Conservation (phyloP, 2,113 vertebrate species). For the Nerophis lumbriciformis region DNA sequence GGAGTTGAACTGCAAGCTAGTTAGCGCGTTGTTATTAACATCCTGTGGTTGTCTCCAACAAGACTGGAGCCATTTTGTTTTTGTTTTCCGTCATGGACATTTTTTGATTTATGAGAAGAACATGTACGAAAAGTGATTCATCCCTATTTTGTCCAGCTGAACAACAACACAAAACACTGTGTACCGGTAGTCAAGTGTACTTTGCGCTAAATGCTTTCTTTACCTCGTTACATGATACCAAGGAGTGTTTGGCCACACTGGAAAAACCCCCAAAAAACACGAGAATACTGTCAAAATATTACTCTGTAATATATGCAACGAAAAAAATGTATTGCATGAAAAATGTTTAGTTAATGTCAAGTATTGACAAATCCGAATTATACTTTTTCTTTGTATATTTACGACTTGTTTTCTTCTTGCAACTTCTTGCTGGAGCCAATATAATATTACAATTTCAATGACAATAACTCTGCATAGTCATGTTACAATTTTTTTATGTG, state of each 20-base stretch:
- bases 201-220: constrained; percentile 14
- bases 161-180: constrained; percentile 21
- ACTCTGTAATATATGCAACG: background rate
- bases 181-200: constrained; percentile 27
- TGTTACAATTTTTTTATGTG: too few species aligned
- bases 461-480: too few species aligned
- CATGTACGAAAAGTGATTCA: background rate
- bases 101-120: background rate
- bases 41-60: background rate
- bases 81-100: background rate
- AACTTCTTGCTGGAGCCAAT: too few species aligned
- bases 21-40: background rate
- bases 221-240: constrained; percentile 23
- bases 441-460: too few species aligned
- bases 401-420: too few species aligned
- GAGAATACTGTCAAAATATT: background rate
- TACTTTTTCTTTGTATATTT: too few species aligned
- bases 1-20: too few species aligned
- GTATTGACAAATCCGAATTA: too few species aligned
- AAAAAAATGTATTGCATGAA: background rate
- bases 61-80: background rate
- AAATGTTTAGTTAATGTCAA: too few species aligned
- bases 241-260: background rate
- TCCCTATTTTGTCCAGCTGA: background rate
- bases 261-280: background rate